Evolutionary conservation across 2,797 vertebrate species (phyloP), one percentile per base, ranked within the genome.

Genomic region (Rhynchotus rufescens): DNA sequence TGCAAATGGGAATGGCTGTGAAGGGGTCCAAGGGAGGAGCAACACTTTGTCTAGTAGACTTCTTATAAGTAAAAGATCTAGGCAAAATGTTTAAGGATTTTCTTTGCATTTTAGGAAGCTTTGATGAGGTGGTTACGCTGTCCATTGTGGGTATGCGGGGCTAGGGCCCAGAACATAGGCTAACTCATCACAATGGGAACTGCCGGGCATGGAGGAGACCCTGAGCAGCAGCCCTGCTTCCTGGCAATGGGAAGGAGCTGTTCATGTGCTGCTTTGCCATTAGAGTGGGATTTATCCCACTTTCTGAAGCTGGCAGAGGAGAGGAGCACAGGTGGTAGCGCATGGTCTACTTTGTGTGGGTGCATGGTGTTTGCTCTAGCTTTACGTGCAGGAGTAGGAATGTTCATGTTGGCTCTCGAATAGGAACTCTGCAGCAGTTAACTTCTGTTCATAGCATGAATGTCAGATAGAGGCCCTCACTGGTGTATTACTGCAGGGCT

Each of bases 71-170:
- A 0, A 22, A 45, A 79, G 40, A 52, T 52, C 22, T 2, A 54
- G 42, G 16, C 51, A 57, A 25, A 13, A 10, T 64, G 9, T n/a
- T 16, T 23, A 36, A 69, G 22, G 10, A 0, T 36, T 85, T 68
- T 40, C 15, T 8, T 42, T 2, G 15, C 15, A 15, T 12, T 36
- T 19, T 51, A 0, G 20, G 26, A 59, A 49, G 42, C 25, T 10
- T 30, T 54, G 26, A 16, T 16, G 3, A 20, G 0, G 1, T 54
- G 66, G 16, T 60, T 72, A 0, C 14, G 19, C 67, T 12, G 21
- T 7, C 7, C 1, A 0, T 23, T 19, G 23, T 38, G 26, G 45
- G 66, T 30, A 42, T 47, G 16, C 0, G 0, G 1, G 9, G 30
- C 45, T 21, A 22, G 45, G 20, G 45, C 20, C 19, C 21, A 23